Evolutionary conservation across 2,113 vertebrate species (phyloP), one percentile per base, ranked within the genome.

Genomic region (Archocentrus centrarchus): DNA sequence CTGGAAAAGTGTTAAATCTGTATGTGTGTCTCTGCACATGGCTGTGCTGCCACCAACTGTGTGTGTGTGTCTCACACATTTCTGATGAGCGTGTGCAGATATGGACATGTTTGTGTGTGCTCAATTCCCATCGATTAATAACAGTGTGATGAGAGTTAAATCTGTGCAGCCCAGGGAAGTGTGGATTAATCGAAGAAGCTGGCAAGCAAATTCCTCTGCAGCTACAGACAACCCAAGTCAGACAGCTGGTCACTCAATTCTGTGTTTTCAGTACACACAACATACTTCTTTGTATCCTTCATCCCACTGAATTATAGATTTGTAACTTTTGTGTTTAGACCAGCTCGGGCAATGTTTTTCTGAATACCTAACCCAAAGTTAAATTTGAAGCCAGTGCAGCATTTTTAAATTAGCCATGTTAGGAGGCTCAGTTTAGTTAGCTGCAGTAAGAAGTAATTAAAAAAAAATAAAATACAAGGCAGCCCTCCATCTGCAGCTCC

Each of bases 101-200:
- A 79, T 4, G 6, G 35, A 50, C 11, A 75, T 53, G 41, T 47
- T 20, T 88, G 59, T 58, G 55, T 80, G 77, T 3, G 3, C 60
- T 37, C 53, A 82, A 53, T 82, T 91, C 77, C 57, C 87, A 93
- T 92, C n/a, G 89, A 94, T 82, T 66, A 81, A 89, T 73, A 77
- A 80, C 85, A 92, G 82, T 83, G 64, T 83, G 88, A 85, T 79
- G 82, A 80, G 89, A 81, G 70, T 83, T 79, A 86, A 88, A 93
- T 79, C 75, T 79, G 61, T 64, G 80, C 73, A 88, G 87, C 80
- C 83, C n/a, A 20, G 62, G 91, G 90, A 93, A 89, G 88, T 86
- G 87, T 83, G 85, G 82, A 92, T 91, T 90, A 90, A 94, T 93
- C 81, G 80, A 93, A 91, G 73, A 24, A 75, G 64, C 85, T 76